Conservation (phyloP, 2,888 invertebrate species). For the Apamea epomidion region DNA sequence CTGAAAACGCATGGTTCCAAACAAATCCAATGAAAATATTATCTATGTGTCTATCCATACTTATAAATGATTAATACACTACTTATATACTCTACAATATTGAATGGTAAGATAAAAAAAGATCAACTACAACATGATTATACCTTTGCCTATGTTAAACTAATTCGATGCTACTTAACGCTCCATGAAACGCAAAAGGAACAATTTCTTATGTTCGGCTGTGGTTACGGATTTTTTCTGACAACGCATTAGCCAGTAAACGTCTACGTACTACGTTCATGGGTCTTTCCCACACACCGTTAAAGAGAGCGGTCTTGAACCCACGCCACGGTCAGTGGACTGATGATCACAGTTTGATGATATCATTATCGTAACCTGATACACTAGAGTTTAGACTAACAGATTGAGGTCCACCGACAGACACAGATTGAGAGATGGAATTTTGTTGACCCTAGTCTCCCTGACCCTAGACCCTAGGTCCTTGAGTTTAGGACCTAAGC, state of each 20-base stretch:
- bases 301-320: constrained; percentile 41
- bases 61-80: background rate
- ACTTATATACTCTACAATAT: background rate
- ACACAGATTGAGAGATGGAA: background rate
- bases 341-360: constrained; percentile 40
- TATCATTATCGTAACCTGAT: constrained; percentile 14
- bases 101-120: background rate
- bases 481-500: background rate
- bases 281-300: constrained; percentile 56
- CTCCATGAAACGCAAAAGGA: constrained; percentile 17
- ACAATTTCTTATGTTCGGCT: constrained; percentile 14
- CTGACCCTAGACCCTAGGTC: too few species aligned
- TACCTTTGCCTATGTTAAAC: background rate
- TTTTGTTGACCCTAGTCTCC: too few species aligned
- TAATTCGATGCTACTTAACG: background rate
- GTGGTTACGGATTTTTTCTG: constrained; percentile 29
- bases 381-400: background rate
- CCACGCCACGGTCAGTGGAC: constrained; percentile 44
- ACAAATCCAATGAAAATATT: background rate
- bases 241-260: constrained; percentile 32
- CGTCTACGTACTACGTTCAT: constrained; percentile 2
- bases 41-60: background rate
- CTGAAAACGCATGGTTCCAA: background rate
- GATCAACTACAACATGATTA: background rate
- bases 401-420: background rate